Evolutionary conservation across 2,888 invertebrate genomes (phyloP), one percentile per base, ranked within the genome.

Genomic region (Andrena dorsata): DNA sequence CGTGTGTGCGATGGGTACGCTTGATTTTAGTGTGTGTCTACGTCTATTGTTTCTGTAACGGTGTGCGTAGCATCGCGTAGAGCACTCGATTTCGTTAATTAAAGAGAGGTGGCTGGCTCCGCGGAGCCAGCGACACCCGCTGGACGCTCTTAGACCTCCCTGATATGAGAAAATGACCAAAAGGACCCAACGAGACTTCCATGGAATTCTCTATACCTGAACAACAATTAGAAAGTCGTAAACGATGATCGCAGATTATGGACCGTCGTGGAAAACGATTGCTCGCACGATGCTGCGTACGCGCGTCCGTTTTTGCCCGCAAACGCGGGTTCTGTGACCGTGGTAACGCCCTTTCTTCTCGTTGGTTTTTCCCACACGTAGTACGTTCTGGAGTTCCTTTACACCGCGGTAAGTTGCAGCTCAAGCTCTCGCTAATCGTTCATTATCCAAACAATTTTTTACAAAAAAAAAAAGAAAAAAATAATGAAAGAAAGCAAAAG

Each of bases 341-440:
- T 93, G 93, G 93, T 93, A 94, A 93, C 94, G 93, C 93, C 94
- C 93, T 94, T 94, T 94, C 93, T 93, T 93, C 93, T 93, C 93
- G 93, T 94, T 93, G 93, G 93, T 93, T 93, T 92, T 93, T 93
- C 94, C 93, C 93, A 93, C 93, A 94, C 93, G 97, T 97, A 98
- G 98, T 97, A 97, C 97, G 97, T 98, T 98, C 97, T 98, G 98
- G 98, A 98, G 97, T 97, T 98, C 98, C 97, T 98, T 98, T 97
- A 97, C 97, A 96, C 98, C 98, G 97, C 97, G 98, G 98, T 98
- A 98, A 98, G 98, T 98, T 96, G 96, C 96, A 96, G 93, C 93
- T 94, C 93, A 93, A 89, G 92, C 93, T 94, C 94, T 94, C 92
- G 93, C 93, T 93, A 93, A 93, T 92, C 92, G 92, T 93, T 92